Base-by-base conservation (phyloP, 1,140 invertebrate genomes). In the Amphibalanus amphitrite region DNA sequence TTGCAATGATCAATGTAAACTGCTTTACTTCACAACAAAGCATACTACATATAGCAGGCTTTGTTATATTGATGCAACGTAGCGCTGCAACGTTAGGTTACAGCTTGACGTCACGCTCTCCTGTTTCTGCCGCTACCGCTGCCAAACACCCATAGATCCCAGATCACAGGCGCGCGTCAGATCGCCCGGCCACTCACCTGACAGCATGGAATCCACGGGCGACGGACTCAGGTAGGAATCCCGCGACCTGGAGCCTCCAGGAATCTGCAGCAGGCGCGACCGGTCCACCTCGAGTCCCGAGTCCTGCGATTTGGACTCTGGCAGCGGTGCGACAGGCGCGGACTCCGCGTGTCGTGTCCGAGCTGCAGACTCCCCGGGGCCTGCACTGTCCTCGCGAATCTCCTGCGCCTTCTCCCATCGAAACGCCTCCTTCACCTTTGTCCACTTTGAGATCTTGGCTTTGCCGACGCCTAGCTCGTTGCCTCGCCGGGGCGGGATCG, bases 341-440 rank as follows among this genome's bases (percentile, higher is more conserved):
- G 33, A 38, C 33, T 38, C 33, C 33, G 33, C 15, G 33, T 38
- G 33, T 15, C 33, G n/a, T 38, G 4, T 38, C 4, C 15, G 33
- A 38, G 33, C 15, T 15, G 33, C 33, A 38, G 4, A 15, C 33
- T 4, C 4, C 13, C 47, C 10, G 47, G 1, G 47, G 47, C 10
- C 47, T 59, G 10, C 47, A 20, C 13, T 20, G 65, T 65, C 71
- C 70, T 71, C 71, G 4, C 40, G 29, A 69, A 69, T 40, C 68
- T 69, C 47, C 47, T 59, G 47, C 47, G 47, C 47, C 47, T 59
- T 59, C 75, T 88, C 87, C 87, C 85, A 90, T 76, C 86, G 88
- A 74, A 91, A 89, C 20, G 89, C 90, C 28, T 89, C 88, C 79
- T 90, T 90, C 15, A 91, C 89, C 78, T 87, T 86, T 1, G 88